Base-by-base conservation (phyloP, 2,113 vertebrate species). In the Progne subis region DNA sequence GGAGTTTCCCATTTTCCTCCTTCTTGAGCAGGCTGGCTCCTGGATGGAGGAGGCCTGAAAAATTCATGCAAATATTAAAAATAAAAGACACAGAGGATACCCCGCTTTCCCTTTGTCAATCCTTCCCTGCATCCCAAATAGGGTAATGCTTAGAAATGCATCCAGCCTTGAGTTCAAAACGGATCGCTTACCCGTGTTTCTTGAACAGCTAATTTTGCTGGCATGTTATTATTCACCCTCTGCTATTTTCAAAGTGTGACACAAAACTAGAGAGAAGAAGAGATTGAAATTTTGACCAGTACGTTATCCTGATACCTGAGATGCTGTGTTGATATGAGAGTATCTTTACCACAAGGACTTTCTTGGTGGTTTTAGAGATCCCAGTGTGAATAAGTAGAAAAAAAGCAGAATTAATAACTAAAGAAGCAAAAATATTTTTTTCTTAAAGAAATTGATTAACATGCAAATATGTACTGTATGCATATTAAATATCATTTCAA, bases 401-500 rank as follows among this genome's bases (percentile, higher is more conserved):
- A 95, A 95, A 94, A 89, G 37, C 78, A 94, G 49, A 95, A 88
- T 79, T 95, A 93, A 93, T 95, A 81, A 65, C 53, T 75, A 60
- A 81, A 93, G 89, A 93, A 94, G 85, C 72, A 87, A 87, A 93
- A 79, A 97, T 95, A 92, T 94, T 77, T 94, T 94, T 93, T 92
- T 92, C 75, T 85, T 93, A 87, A 96, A 88, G 89, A 93, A 96
- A 94, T 91, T 78, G 92, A 97, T 96, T 94, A 91, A 88, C 96
- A 95, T 97, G 93, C 96, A 96, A 96, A 96, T 96, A 86, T 80
- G 82, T 96, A 75, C 97, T 93, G 92, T 90, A 94, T 97, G 93
- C 95, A 86, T 97, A 94, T 97, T 97, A 88, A 95, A 92, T 96
- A 95, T 52, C 37, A 95, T 96, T 98, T 98, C 93, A 96, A 95